Conservation (phyloP, 2,797 vertebrate species). For the Liasis olivaceus region DNA sequence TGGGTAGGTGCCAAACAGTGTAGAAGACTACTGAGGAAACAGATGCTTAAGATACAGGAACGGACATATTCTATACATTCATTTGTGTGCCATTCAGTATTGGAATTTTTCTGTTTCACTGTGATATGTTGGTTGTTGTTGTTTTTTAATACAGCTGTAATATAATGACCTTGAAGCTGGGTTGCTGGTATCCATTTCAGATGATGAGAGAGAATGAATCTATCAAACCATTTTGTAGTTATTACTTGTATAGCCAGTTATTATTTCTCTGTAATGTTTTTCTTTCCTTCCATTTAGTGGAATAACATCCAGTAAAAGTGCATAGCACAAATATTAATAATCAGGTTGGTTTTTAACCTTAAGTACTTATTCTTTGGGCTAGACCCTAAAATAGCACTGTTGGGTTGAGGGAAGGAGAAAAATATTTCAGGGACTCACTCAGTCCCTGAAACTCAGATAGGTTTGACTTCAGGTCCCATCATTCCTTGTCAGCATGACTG, state of each 20-base stretch:
- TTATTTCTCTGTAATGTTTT: not conserved
- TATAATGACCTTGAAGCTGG: not conserved
- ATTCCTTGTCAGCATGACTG: not conserved
- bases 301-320: not conserved
- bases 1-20: slow-evolving; percentile 49
- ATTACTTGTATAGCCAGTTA: not conserved
- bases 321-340: not conserved
- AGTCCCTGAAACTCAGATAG: not conserved
- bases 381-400: not conserved
- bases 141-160: not conserved
- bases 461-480: not conserved
- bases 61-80: slow-evolving; percentile 10
- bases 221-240: not conserved
- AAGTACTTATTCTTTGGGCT: not conserved
- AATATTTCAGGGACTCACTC: not conserved
- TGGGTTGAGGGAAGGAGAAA: not conserved
- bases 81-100: not conserved
- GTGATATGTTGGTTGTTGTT: not conserved
- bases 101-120: not conserved
- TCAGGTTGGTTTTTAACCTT: not conserved
- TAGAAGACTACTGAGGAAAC: slow-evolving; percentile 43
- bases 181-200: not conserved
- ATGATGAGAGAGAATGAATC: not conserved
- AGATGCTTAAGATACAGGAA: slow-evolving; percentile 9
- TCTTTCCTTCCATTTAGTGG: not conserved